Conservation (phyloP, 2,888 invertebrate species). For the Copidosoma aretas region DNA sequence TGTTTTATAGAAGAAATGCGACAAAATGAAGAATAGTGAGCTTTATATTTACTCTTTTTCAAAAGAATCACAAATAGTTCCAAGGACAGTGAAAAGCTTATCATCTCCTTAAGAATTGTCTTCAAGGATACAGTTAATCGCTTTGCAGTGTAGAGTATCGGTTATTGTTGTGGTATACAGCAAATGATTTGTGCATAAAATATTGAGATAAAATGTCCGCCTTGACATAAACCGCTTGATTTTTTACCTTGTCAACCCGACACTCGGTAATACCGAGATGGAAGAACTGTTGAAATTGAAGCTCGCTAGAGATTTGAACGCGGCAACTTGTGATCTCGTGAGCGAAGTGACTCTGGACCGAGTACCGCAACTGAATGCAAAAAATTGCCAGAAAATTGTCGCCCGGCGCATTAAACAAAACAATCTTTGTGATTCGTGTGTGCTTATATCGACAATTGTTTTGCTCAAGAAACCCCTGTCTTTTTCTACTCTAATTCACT, state of each 20-base stretch:
- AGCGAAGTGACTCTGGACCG: constrained; percentile 67
- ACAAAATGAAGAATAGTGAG: constrained; percentile 48
- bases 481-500: constrained; percentile 10
- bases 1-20: constrained; percentile 37
- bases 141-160: constrained; percentile 4
- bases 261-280: constrained; percentile 50
- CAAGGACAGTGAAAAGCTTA: not conserved
- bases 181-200: constrained; percentile 33
- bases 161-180: constrained; percentile 19
- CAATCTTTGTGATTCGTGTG: constrained; percentile 1
- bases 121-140: constrained; percentile 1
- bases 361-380: constrained; percentile 61
- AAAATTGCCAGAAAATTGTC: constrained; percentile 35
- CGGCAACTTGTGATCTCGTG: constrained; percentile 67
- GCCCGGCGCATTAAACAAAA: constrained; percentile 26
- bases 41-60: constrained; percentile 46
- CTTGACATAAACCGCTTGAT: too few species aligned
- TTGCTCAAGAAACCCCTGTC: constrained; percentile 39
- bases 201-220: not conserved
- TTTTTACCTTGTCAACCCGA: constrained; percentile 55
- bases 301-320: constrained; percentile 65
- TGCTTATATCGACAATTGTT: constrained; percentile 32
- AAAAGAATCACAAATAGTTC: not conserved
- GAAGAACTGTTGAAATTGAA: constrained; percentile 66
- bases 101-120: not conserved